Base-by-base conservation (phyloP, 2,888 invertebrate species). In the Nomada lathburiana region DNA sequence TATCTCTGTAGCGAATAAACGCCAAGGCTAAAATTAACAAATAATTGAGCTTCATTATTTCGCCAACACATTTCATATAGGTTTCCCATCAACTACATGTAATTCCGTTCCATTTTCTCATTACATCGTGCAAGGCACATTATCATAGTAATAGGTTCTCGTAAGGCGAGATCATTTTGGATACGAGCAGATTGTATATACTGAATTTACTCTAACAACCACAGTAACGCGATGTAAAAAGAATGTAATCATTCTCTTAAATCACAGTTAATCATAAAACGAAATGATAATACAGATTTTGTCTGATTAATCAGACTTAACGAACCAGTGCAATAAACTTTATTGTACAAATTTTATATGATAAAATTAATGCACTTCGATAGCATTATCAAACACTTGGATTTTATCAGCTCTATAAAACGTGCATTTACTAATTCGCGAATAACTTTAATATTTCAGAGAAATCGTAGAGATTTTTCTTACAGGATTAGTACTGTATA, bases 101-200 rank as follows among this genome's bases (percentile, higher is more conserved):
- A 67, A 26, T 42, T 42, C 53, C 42, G 20, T 44, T 50, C 53
- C 42, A 71, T 53, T n/a, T 73, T 59, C 65, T 65, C 65, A 73
- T 65, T 65, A 73, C 29, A 23, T 65, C 42, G 29, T 20, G n/a
- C 36, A 26, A 53, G 20, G 11, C 42, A 18, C 29, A 64, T 64
- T 42, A 42, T 20, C 20, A 2, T 1, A 26, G 29, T 59, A 59
- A 65, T 65, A 36, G 65, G 23, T 52, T 60, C 20, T 36, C 36
- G 59, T 47, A 59, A 65, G 59, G 67, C 20, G 36, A 36, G 74
- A 67, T 67, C 60, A 67, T 67, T 36, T 44, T 65, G 52, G 44
- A 60, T 67, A 50, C 11, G 50, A 29, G 64, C 10, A 7, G 50
- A 64, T 57, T 55, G 57, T 47, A 73, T 50, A 57, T n/a, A 23